Evolutionary conservation across 2,888 invertebrate genomes (phyloP), one percentile per base, ranked within the genome.

Genomic region (Phengaris arion): DNA sequence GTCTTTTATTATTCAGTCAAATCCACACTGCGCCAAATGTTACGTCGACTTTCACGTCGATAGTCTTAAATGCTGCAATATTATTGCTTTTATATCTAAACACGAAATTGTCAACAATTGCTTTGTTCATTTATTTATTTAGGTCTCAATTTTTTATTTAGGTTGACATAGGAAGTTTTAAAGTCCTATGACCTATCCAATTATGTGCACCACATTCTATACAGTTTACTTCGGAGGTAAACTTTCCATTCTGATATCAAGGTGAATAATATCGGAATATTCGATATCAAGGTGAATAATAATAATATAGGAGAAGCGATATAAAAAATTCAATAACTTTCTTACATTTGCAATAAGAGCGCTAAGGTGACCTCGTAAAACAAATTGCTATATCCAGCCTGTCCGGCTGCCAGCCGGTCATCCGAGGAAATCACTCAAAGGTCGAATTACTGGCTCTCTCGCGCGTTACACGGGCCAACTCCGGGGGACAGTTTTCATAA

Each of bases 341-440:
- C 35, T 64, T 70, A 70, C 46, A 51, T 70, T 22, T 72, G 84
- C 82, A 83, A 70, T 75, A 75, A 70, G 52, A 75, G 13, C 57
- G 82, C 84, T 84, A 84, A 84, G 83, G 82, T 81, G 83, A 81
- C 81, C 84, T 83, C 88, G 89, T 92, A 91, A 92, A 91, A 88
- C 88, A 86, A 86, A 84, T 82, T 84, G 83, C 84, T 89, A 89
- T 92, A 91, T 90, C 88, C 89, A 85, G 55, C 35, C 51, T 51
- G 86, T 83, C 88, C 92, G 91, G 90, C 92, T 92, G 92, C 84
- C 85, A 85, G 82, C 83, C 85, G 87, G 86, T 89, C 87, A 86
- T 87, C 87, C 86, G 86, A 81, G 83, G 85, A 87, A 91, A 90
- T 91, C 89, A 89, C 86, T 89, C 87, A 84, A 86, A 85, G 85